phyloP scores from a whole-genome alignment of 2,113 vertebrate species.

The Cervus canadensis region DNA sequence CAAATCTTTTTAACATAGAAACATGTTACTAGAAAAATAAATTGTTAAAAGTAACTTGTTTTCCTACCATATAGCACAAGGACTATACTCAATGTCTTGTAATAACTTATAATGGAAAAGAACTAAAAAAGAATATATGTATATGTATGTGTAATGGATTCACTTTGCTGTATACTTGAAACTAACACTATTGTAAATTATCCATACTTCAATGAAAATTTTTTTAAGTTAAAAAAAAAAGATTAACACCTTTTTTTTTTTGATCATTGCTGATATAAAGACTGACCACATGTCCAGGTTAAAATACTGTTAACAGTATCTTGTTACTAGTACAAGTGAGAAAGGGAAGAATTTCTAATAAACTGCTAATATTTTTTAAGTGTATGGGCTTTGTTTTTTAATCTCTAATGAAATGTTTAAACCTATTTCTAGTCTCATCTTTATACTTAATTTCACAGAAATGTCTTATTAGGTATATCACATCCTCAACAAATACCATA shows the following conservation, averaged over 20 bases:
- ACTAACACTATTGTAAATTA: background rate
- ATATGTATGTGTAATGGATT: background rate
- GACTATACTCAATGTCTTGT: background rate
- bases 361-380: conserved; percentile 11
- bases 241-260: background rate
- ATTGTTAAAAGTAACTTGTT: background rate
- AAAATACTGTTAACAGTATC: background rate
- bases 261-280: background rate
- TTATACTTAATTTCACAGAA: conserved; percentile 9
- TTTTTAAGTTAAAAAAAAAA: background rate
- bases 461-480: background rate
- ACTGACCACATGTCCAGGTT: conserved; percentile 10
- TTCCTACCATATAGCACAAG: background rate
- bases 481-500: background rate
- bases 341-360: conserved; percentile 30
- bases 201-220: background rate
- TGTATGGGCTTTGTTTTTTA: conserved; percentile 5
- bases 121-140: background rate
- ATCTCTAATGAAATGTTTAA: conserved; percentile 28
- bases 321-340: background rate
- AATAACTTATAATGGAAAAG: background rate
- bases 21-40: conserved; percentile 25
- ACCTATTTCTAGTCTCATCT: background rate
- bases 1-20: conserved; percentile 35
- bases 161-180: background rate